phyloP scores from a whole-genome alignment of 2,797 vertebrate species.

The Danio tinwini region DNA sequence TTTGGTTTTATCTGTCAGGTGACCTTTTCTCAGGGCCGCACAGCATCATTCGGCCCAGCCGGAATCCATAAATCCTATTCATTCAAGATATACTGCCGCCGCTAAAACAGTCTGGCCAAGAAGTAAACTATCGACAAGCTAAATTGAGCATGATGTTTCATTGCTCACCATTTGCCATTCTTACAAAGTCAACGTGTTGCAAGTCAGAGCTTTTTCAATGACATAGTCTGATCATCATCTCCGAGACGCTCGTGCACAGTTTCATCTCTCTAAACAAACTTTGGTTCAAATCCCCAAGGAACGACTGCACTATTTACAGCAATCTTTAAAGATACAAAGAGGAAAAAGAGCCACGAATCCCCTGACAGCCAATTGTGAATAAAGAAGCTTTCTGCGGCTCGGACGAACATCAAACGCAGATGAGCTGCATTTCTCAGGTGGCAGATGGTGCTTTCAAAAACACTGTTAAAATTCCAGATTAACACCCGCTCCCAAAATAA shows the following conservation, averaged over 20 bases:
- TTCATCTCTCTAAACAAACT: constrained; percentile 57
- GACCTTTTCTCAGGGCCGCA: constrained; percentile 14
- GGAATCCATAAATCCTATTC: constrained; percentile 44
- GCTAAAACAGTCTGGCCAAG: constrained; percentile 40
- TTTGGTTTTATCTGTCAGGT: constrained; percentile 30
- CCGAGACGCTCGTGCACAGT: constrained; percentile 37
- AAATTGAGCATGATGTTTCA: constrained; percentile 35
- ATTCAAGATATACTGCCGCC: constrained; percentile 13
- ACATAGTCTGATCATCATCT: constrained; percentile 50
- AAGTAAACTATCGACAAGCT: constrained; percentile 40
- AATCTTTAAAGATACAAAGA: constrained; percentile 65
- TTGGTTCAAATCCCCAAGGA: constrained; percentile 57
- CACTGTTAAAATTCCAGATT: constrained; percentile 71
- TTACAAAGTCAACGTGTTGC: constrained; percentile 14
- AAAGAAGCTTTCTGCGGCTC: constrained; percentile 66
- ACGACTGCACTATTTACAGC: constrained; percentile 68
- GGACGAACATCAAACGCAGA: constrained; percentile 70
- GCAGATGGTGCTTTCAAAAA: constrained; percentile 70
- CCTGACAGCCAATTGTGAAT: constrained; percentile 72
- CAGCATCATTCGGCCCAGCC: constrained; percentile 12
- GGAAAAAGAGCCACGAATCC: constrained; percentile 64
- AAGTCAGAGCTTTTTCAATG: constrained; percentile 22
- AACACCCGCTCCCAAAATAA: constrained; percentile 75
- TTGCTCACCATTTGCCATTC: constrained; percentile 31
- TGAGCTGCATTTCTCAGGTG: constrained; percentile 69